phyloP scores from a whole-genome alignment of 2,113 vertebrate species.

The Tinamus guttatus region DNA sequence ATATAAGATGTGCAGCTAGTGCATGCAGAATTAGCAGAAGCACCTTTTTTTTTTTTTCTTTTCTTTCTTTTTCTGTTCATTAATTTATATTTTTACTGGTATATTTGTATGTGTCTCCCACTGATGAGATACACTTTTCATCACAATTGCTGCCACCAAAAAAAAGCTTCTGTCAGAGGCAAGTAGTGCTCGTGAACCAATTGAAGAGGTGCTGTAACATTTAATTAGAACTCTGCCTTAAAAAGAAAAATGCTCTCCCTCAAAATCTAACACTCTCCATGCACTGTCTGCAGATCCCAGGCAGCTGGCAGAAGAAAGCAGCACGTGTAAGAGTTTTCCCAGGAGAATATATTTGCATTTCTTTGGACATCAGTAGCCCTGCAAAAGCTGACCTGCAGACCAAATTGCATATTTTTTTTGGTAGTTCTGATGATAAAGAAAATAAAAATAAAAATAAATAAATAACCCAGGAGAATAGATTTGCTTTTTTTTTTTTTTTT shows the following conservation, averaged over 20 bases:
- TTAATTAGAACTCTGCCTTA: not conserved
- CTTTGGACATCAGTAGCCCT: not conserved
- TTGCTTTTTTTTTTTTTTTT: not conserved
- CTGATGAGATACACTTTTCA: rapidly evolving
- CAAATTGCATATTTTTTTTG: not conserved
- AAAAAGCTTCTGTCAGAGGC: not conserved
- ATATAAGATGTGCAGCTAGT: rapidly evolving
- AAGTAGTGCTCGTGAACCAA: not conserved
- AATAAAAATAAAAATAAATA: no score
- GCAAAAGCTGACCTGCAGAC: not conserved
- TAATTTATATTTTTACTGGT: not conserved
- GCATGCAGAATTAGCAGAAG: not conserved
- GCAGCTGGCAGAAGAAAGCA: not conserved
- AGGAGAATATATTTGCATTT: not conserved
- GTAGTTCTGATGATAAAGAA: rapidly evolving
- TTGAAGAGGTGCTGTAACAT: not conserved
- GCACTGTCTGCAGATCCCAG: not conserved
- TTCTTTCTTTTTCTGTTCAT: rapidly evolving
- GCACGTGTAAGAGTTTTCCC: rapidly evolving
- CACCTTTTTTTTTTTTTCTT: rapidly evolving
- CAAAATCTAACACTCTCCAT: not conserved
- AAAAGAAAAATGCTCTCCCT: not conserved
- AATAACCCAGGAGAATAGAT: not conserved
- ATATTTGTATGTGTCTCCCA: rapidly evolving
- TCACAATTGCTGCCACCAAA: not conserved